These are phyloP conservation scores for Sycobia sp. DNA, from an alignment of 1,140 invertebrate genomes.

Conservation along the genomic window DNA sequence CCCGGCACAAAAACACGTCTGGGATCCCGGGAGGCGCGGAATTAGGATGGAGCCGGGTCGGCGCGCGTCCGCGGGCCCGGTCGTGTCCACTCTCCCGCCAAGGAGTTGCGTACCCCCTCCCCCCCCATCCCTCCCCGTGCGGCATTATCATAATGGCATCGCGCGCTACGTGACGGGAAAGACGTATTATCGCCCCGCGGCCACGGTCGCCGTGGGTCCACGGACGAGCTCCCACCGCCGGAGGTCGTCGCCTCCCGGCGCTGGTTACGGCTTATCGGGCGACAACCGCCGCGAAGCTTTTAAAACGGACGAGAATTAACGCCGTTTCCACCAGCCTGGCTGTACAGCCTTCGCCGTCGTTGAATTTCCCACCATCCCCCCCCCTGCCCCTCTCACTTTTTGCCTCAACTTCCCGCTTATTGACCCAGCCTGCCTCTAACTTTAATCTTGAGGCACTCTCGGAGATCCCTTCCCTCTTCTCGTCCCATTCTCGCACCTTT, in stretches of 20 bases:
- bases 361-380: too few relatives aligned
- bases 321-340: conserved; percentile 16
- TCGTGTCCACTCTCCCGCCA: conserved; percentile 44
- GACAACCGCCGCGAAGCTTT: too few relatives aligned
- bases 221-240: conserved; percentile 41
- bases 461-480: background rate
- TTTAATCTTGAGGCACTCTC: background rate
- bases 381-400: too few relatives aligned
- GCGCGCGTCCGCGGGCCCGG: background rate
- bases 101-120: too few relatives aligned
- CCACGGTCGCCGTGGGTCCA: conserved; percentile 44
- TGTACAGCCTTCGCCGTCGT: too few relatives aligned
- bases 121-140: conserved; percentile 33
- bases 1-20: too few relatives aligned
- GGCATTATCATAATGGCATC: conserved; percentile 58
- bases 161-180: conserved; percentile 56
- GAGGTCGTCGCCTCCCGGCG: too few relatives aligned
- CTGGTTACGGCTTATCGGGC: too few relatives aligned
- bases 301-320: conserved; percentile 47
- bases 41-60: conserved; percentile 4
- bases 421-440: too few relatives aligned
- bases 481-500: too few relatives aligned
- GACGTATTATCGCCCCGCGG: conserved; percentile 50
- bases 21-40: too few relatives aligned
- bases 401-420: too few relatives aligned